Base-by-base conservation (phyloP, 2,888 invertebrate genomes). In the Acleris literana region DNA sequence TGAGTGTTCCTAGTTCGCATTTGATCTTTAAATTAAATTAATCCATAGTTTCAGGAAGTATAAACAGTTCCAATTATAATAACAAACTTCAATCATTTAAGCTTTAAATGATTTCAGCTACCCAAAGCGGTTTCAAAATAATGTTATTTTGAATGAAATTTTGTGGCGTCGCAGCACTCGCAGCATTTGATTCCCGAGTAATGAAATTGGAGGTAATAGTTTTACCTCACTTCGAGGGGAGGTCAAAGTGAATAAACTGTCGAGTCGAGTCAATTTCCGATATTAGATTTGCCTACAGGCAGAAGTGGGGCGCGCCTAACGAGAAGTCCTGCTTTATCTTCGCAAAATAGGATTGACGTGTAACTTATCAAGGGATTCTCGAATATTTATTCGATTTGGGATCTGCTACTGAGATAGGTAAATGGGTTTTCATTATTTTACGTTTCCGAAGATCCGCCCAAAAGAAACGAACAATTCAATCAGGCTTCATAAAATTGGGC, bases 251-350 rank as follows among this genome's bases (percentile, higher is more conserved):
- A 84, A 85, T 85, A 85, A 84, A 82, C 82, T 79, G 81, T 70
- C 73, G 71, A 73, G 72, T 80, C 76, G 80, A 85, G 81, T 86
- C 86, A 86, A 88, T 87, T 89, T 88, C 85, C 84, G 87, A 86
- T 89, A 88, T 87, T 87, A 87, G 82, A 89, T 89, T 88, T 85
- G 83, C 83, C 81, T 84, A 80, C 78, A 76, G 76, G 78, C 79
- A 75, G 77, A 79, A 78, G 74, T 75, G 72, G 74, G 72, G 76
- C 75, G 77, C 75, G 72, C 71, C 73, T 69, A 68, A 53, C 68
- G 68, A 73, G 71, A 69, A 68, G 64, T 71, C 72, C 71, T 73
- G 71, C 72, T 79, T 80, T 81, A 81, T 81, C 74, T 77, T 72
- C 68, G 68, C 70, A 64, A 71, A 73, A 70, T 56, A 48, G 46